Percentiles rank a stretch among this genome's conserved stretches.
phyloP scores from a whole-genome alignment of 1,140 invertebrate genomes.

The Sarcophaga bullata region DNA sequence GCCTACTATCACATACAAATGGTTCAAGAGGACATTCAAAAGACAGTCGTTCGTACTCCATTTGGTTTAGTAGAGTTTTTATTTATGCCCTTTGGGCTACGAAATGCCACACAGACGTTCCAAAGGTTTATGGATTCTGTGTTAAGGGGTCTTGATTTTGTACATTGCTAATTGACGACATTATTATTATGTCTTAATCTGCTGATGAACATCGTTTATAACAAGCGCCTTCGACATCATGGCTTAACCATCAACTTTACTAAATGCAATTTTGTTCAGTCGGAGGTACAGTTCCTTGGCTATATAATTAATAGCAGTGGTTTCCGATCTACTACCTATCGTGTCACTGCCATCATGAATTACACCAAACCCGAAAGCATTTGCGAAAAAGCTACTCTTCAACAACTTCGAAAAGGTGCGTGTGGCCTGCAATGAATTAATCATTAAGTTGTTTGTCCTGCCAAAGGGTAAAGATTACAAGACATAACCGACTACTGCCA shows the following conservation, averaged over 20 bases:
- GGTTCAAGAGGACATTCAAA: neutral
- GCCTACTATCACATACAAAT: neutral
- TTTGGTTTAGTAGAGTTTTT: neutral
- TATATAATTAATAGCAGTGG: constrained; percentile 4
- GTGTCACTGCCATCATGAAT: neutral
- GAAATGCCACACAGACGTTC: constrained; percentile 19
- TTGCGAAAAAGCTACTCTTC: constrained; percentile 43
- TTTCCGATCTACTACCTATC: neutral
- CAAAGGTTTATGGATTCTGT: constrained; percentile 6
- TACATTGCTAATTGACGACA: constrained; percentile 21
- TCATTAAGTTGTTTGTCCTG: neutral
- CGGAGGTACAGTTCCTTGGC: constrained; percentile 44
- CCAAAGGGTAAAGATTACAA: neutral
- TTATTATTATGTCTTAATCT: constrained; percentile 32
- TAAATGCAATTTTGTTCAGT: constrained; percentile 56
- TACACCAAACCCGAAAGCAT: constrained; percentile 35
- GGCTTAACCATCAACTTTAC: constrained; percentile 49
- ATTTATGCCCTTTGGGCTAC: constrained; percentile 4
- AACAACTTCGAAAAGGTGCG: neutral
- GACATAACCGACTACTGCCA: neutral
- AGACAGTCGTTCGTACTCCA: constrained; percentile 26
- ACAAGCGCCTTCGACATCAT: constrained; percentile 1
- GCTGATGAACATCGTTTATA: neutral
- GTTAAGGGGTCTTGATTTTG: constrained; percentile 18
- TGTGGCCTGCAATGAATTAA: neutral